Base-by-base conservation (phyloP, 1,140 invertebrate species). In the Apis dorsata region DNA sequence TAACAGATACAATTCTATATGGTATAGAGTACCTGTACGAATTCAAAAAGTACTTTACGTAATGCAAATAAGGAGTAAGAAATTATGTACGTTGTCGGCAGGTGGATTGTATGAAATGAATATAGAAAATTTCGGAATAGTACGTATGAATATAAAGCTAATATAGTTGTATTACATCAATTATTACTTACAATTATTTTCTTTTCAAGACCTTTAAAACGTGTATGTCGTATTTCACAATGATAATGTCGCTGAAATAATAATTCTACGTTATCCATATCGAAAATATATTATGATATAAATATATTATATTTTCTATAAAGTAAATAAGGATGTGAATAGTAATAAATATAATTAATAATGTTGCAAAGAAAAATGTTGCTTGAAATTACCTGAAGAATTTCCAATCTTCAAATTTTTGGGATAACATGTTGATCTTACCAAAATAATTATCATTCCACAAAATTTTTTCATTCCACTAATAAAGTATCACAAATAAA, bases 291-390 rank as follows among this genome's bases (percentile, higher is more conserved):
- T n/a, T 62, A 44, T 7, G 34, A 44, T 44, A 34, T 44, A 44
- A 10, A 62, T n/a, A 11, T 3, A 62, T 11, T 12, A 11, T n/a
- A 62, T 62, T 11, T n/a, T 62, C 7, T 62, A 24, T n/a, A 62
- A 5, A 8, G 5, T 62, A n/a, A n/a, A 0, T 11, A 62, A 62
- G 11, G 0, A n/a, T 62, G 5, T 0, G 0, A 62, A 4, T 8
- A 24, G n/a, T 62, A 62, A 44, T 44, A 44, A 44, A 44, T 44
- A 44, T 44, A 44, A 44, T 44, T 44, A 44, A 44, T 7, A 44
- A 44, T 44, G 34, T 44, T 44, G 34, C 34, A 44, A 44, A 44
- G 34, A 44, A 44, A 44, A 44, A 44, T 44, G 34, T 44, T 44
- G 34, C 34, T 44, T 44, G 34, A 44, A 44, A 44, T 44, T 44